Evolutionary conservation across 2,113 vertebrate genomes (phyloP).

Genomic region (Eurystomus gularis): DNA sequence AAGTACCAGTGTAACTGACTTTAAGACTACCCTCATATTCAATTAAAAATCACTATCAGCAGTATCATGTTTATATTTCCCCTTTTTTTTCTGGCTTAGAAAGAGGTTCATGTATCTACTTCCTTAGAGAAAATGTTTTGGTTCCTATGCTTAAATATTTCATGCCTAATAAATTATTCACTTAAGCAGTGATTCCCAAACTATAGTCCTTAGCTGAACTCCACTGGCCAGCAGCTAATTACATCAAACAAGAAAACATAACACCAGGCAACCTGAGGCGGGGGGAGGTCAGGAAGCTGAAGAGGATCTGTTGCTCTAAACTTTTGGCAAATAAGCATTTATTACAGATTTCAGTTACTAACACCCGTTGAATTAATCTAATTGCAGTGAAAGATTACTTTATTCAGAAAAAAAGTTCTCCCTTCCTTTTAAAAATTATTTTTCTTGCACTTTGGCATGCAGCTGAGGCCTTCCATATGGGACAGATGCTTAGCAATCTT

Average conservation of each 20-base stretch:
- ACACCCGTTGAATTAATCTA: not conserved
- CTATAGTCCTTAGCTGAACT: not conserved
- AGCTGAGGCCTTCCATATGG: not conserved
- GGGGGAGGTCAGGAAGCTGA: not conserved
- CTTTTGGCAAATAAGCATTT: not conserved
- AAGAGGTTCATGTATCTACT: not conserved
- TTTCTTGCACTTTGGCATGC: not conserved
- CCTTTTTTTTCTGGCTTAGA: not conserved
- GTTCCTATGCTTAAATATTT: not conserved
- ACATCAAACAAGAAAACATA: not conserved
- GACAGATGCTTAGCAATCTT: not conserved
- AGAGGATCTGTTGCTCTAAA: not conserved
- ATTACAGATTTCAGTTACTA: not conserved
- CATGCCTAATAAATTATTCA: not conserved
- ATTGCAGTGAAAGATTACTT: not conserved
- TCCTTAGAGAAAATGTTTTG: not conserved
- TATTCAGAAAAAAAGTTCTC: not conserved
- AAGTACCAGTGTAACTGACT: not conserved
- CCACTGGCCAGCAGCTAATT: not conserved
- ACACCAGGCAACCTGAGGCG: not conserved
- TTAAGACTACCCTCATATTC: not conserved
- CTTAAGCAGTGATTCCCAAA: not conserved
- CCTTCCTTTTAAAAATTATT: not conserved
- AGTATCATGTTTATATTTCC: not conserved
- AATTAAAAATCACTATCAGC: not conserved